Percentiles rank a stretch among this genome's conserved stretches.
Conservation (phyloP, 2,113 vertebrate species). For the Scopus umbretta region DNA sequence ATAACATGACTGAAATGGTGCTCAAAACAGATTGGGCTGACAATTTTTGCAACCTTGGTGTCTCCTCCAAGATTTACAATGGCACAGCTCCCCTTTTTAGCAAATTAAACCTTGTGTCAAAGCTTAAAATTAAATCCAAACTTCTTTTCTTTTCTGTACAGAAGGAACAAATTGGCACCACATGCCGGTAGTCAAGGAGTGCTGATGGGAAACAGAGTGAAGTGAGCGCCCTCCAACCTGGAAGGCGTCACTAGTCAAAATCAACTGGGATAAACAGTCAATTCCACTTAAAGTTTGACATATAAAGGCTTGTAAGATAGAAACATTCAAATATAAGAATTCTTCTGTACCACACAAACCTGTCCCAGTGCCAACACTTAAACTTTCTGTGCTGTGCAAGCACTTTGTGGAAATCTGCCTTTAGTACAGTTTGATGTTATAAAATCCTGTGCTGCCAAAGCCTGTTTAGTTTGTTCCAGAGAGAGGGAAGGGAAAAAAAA, state of each 20-base stretch:
- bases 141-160: slow-evolving; percentile 67
- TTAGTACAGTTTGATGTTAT: slow-evolving; percentile 54
- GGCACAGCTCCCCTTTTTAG: slow-evolving; percentile 70
- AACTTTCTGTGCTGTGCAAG: slow-evolving; percentile 70
- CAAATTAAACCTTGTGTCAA: slow-evolving; percentile 79
- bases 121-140: slow-evolving; percentile 75
- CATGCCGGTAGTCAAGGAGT: slow-evolving; percentile 66
- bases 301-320: slow-evolving; percentile 57
- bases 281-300: slow-evolving; percentile 66
- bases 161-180: slow-evolving; percentile 78
- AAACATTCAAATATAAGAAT: slow-evolving; percentile 60
- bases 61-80: slow-evolving; percentile 76
- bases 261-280: slow-evolving; percentile 68
- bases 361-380: slow-evolving; percentile 61
- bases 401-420: slow-evolving; percentile 69
- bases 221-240: slow-evolving; percentile 62
- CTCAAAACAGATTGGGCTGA: slow-evolving; percentile 61
- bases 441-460: slow-evolving; percentile 49
- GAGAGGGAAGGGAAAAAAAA: background rate
- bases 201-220: slow-evolving; percentile 73
- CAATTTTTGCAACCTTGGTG: slow-evolving; percentile 63
- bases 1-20: slow-evolving; percentile 21
- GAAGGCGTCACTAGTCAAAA: slow-evolving; percentile 65
- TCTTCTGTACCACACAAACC: slow-evolving; percentile 57
- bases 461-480: slow-evolving; percentile 30